Evolutionary conservation across 2,888 invertebrate species (phyloP).

Genomic region (Agrotis exclamationis): DNA sequence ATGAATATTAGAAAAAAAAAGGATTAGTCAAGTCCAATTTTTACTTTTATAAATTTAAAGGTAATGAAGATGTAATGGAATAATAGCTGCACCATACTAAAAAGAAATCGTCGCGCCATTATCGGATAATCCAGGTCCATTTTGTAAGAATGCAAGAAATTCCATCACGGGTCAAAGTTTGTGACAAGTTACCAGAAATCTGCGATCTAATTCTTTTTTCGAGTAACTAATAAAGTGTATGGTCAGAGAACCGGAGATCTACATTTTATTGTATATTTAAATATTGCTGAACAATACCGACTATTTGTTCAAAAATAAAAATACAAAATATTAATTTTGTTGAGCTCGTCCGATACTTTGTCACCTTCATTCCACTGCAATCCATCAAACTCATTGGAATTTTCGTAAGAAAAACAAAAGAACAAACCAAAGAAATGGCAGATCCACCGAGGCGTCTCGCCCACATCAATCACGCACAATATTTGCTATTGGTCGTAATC

Average conservation of each 20-base stretch:
- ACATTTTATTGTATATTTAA: neutral
- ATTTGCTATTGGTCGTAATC: constrained; percentile 90
- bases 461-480: constrained; percentile 86
- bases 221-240: neutral
- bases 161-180: constrained; percentile 4
- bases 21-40: neutral
- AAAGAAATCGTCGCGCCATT: constrained; percentile 81
- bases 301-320: constrained; percentile 43
- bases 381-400: constrained; percentile 62
- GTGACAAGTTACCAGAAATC: neutral
- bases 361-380: constrained; percentile 58
- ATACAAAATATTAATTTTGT: constrained; percentile 50
- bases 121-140: constrained; percentile 79
- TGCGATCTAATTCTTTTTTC: neutral
- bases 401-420: constrained; percentile 77
- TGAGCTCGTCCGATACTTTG: constrained; percentile 52
- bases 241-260: neutral
- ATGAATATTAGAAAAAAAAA: neutral
- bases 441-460: constrained; percentile 77
- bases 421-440: constrained; percentile 74
- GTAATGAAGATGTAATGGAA: constrained; percentile 65
- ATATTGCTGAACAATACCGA: constrained; percentile 1
- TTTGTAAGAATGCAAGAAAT: constrained; percentile 70
- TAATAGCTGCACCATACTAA: constrained; percentile 52
- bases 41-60: no score